These are phyloP conservation scores for Myotis brandtii DNA, from an alignment of 2,113 vertebrate genomes.

Conservation along the genomic window DNA sequence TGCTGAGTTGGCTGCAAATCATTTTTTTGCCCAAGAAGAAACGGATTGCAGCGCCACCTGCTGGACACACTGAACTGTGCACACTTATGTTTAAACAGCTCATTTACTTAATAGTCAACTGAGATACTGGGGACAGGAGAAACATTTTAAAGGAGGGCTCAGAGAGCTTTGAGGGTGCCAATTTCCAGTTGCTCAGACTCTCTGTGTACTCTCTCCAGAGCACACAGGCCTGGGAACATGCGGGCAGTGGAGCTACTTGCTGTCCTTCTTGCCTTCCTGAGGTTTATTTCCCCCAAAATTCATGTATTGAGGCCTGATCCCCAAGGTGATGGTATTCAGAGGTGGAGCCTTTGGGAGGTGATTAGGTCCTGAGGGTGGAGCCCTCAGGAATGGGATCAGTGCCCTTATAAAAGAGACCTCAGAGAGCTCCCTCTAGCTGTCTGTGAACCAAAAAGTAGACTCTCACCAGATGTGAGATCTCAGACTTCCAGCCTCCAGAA, in stretches of 20 bases:
- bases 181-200: neutral
- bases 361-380: too few relatives aligned
- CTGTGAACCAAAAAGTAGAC: too few relatives aligned
- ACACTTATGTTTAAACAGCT: neutral
- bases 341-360: too few relatives aligned
- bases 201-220: neutral
- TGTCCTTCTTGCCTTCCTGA: neutral
- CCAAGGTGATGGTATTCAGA: too few relatives aligned
- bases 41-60: conserved; percentile 29
- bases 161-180: neutral
- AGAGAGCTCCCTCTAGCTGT: too few relatives aligned
- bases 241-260: neutral
- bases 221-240: fast-evolving
- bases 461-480: too few relatives aligned
- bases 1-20: fast-evolving
- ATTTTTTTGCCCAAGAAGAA: neutral
- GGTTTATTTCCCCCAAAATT: neutral
- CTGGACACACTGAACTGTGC: neutral
- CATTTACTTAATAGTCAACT: fast-evolving
- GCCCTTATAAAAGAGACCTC: too few relatives aligned
- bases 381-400: too few relatives aligned
- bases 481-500: too few relatives aligned
- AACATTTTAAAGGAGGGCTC: neutral
- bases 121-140: neutral
- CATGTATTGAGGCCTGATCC: neutral